A percentile compares a stretch with the other conserved stretches of the same genome.
These are phyloP conservation scores for Sphyrna mokarran DNA, from an alignment of 2,113 vertebrate species.

Conservation along the genomic window DNA sequence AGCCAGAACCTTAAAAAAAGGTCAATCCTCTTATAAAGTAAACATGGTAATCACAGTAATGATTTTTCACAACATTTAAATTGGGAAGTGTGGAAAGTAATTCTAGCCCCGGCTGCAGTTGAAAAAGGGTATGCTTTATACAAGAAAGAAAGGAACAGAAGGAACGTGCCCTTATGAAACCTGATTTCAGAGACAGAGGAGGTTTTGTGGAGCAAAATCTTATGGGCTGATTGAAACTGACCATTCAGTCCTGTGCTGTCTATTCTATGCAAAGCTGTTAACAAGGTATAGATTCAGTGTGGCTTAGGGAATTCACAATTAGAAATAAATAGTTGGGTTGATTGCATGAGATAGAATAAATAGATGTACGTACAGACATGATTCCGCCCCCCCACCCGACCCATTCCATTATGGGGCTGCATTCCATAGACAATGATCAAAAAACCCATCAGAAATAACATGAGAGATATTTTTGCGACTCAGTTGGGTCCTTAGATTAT, in stretches of 20 bases:
- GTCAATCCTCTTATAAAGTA: neutral
- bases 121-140: neutral
- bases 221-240: neutral
- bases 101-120: neutral
- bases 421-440: neutral
- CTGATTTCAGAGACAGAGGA: neutral
- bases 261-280: neutral
- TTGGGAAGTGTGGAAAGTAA: neutral
- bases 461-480: neutral
- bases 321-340: neutral
- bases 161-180: neutral
- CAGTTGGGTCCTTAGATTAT: neutral
- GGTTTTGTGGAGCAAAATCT: neutral
- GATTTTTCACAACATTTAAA: neutral
- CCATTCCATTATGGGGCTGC: neutral
- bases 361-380: neutral
- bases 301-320: neutral
- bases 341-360: neutral
- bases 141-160: neutral
- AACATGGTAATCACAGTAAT: neutral
- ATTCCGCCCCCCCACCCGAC: neutral
- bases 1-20: neutral
- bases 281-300: neutral
- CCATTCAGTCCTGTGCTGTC: neutral
- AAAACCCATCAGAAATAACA: neutral